These are phyloP conservation scores for Panulirus ornatus DNA, from an alignment of 1,140 invertebrate genomes.

Conservation along the genomic window DNA sequence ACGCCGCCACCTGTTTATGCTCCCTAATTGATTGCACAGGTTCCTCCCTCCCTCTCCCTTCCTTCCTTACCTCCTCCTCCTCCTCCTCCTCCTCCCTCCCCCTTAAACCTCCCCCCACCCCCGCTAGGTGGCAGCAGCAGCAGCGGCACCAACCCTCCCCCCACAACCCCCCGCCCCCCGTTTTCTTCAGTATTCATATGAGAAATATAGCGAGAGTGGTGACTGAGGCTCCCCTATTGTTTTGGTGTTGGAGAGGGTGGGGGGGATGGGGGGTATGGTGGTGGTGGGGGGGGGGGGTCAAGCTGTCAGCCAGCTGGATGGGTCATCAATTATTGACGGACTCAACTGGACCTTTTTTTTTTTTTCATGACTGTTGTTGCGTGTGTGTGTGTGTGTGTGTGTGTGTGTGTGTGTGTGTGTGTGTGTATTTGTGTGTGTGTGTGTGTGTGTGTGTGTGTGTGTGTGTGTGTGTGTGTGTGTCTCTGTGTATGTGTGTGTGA, in stretches of 20 bases:
- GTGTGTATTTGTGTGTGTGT: too few relatives aligned
- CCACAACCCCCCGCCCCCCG: background rate
- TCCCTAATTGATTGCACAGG: background rate
- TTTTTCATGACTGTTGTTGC: background rate
- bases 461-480: background rate
- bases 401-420: too few relatives aligned
- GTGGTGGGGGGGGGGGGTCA: background rate
- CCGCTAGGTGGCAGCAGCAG: constrained; percentile 5
- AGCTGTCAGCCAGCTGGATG: background rate
- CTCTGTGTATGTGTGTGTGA: background rate
- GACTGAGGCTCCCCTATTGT: constrained; percentile 5
- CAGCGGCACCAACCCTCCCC: too few relatives aligned
- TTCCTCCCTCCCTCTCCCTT: too few relatives aligned
- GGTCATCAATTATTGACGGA: constrained; percentile 26
- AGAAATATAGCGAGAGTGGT: constrained; percentile 10
- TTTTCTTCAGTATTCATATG: constrained; percentile 37
- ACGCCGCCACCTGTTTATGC: constrained; percentile 4
- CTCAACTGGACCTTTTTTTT: background rate
- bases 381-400: too few relatives aligned
- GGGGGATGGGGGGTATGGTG: too few relatives aligned
- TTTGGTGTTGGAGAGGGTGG: constrained; percentile 4
- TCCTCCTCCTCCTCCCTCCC: too few relatives aligned
- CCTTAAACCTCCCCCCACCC: background rate
- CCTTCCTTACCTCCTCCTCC: too few relatives aligned
- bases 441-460: too few relatives aligned